Conservation (phyloP, 1,140 invertebrate species). For the Plectrocnemia conspersa region DNA sequence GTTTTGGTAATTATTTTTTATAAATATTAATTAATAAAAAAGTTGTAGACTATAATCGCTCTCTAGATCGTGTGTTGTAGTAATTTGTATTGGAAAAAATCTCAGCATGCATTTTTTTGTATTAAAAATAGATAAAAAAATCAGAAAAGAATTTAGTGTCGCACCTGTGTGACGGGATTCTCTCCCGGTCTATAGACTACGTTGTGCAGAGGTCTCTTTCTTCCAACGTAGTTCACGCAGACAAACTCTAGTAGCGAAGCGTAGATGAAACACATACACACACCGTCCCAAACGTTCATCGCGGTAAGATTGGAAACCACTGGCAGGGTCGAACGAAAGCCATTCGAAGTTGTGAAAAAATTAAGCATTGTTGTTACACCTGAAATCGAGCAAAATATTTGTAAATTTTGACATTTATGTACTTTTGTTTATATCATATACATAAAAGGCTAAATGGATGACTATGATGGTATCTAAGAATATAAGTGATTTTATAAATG, state of each 20-base stretch:
- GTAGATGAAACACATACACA: constrained; percentile 96
- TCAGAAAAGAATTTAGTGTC: constrained; percentile 25
- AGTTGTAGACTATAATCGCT: too few relatives aligned
- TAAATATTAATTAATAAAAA: too few relatives aligned
- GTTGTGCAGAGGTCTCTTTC: constrained; percentile 83
- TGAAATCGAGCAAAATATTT: constrained; percentile 43
- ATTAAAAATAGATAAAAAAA: too few relatives aligned
- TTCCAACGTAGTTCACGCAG: constrained; percentile 89
- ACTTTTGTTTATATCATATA: too few relatives aligned
- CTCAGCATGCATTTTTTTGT: too few relatives aligned
- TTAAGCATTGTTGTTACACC: constrained; percentile 96
- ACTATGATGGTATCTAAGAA: too few relatives aligned
- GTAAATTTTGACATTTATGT: too few relatives aligned
- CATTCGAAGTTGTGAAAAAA: constrained; percentile 93
- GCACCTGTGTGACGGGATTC: constrained; percentile 85
- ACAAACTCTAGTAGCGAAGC: constrained; percentile 90
- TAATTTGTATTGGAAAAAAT: too few relatives aligned
- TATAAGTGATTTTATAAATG: too few relatives aligned
- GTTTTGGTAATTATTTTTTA: too few relatives aligned
- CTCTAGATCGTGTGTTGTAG: too few relatives aligned
- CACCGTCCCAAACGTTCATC: constrained; percentile 95
- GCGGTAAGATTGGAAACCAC: constrained; percentile 90
- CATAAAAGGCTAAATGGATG: too few relatives aligned
- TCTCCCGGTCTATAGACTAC: constrained; percentile 84
- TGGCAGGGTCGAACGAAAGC: constrained; percentile 82